A percentile compares a stretch with the other conserved stretches of the same genome.
These are phyloP conservation scores for Neolamprologus sp. DNA, from an alignment of 2,113 vertebrate genomes.

Conservation along the genomic window DNA sequence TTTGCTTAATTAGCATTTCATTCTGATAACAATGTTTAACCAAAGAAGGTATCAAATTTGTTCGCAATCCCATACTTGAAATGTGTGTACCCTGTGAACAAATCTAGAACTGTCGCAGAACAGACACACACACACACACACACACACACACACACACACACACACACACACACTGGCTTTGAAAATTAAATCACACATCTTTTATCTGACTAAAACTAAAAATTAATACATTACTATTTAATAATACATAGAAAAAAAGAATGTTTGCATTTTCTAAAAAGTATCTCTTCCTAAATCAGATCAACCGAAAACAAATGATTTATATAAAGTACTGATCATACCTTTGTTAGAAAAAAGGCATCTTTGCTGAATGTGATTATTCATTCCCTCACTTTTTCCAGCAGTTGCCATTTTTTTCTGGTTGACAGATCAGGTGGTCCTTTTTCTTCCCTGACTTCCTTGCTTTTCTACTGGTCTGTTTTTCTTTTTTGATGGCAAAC, in stretches of 20 bases:
- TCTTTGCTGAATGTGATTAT: not conserved
- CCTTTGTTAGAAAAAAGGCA: not conserved
- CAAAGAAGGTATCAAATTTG: not conserved
- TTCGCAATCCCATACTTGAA: not conserved
- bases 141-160: not conserved
- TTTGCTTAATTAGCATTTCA: not conserved
- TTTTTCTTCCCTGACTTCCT: not conserved
- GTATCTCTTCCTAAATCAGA: not conserved
- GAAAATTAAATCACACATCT: not conserved
- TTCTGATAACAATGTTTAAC: not conserved
- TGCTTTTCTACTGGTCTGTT: not conserved
- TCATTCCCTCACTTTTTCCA: not conserved
- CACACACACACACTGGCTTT: not conserved
- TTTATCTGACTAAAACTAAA: not conserved
- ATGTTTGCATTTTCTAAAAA: not conserved
- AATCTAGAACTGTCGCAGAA: not conserved
- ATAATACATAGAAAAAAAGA: not conserved
- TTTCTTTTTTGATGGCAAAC: not conserved
- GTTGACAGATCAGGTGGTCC: not conserved
- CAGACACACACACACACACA: no score
- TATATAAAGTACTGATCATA: not conserved
- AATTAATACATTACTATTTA: not conserved
- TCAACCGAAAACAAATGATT: not conserved
- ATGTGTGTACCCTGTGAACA: not conserved
- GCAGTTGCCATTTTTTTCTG: not conserved